Evolutionary conservation across 1,140 invertebrate species (phyloP).

Genomic region (Caerostris extrusa): DNA sequence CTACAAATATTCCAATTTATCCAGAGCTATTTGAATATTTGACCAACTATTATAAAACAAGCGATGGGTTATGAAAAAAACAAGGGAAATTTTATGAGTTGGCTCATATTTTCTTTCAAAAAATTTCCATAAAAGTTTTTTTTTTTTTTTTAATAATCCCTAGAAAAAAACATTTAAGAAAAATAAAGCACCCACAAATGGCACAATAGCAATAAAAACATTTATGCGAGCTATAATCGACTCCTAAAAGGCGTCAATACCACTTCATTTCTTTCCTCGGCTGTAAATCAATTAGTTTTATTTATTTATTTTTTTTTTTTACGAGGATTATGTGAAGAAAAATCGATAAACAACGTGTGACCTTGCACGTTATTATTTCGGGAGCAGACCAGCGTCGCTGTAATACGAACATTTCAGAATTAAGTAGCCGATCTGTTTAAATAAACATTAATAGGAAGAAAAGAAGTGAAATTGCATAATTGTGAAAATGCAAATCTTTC

Average conservation of each 20-base stretch:
- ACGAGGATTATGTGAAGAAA: neutral
- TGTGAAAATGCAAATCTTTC: too few species aligned
- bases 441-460: neutral
- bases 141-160: neutral
- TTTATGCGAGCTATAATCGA: neutral
- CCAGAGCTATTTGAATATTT: neutral
- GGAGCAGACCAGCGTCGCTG: neutral
- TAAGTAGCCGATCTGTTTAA: neutral
- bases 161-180: neutral
- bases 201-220: too few species aligned
- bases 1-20: neutral
- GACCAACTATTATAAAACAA: neutral
- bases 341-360: neutral
- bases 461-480: too few species aligned
- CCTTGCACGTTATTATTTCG: neutral
- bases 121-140: neutral
- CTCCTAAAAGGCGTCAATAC: neutral
- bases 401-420: neutral
- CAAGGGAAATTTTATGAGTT: neutral
- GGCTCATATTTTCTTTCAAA: neutral
- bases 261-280: neutral
- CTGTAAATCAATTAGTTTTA: neutral
- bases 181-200: neutral
- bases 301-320: neutral
- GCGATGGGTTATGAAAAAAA: neutral